A percentile compares a stretch with the other conserved stretches of the same genome.
phyloP scores from a whole-genome alignment of 1,140 invertebrate species.

The Ephestia elutella region DNA sequence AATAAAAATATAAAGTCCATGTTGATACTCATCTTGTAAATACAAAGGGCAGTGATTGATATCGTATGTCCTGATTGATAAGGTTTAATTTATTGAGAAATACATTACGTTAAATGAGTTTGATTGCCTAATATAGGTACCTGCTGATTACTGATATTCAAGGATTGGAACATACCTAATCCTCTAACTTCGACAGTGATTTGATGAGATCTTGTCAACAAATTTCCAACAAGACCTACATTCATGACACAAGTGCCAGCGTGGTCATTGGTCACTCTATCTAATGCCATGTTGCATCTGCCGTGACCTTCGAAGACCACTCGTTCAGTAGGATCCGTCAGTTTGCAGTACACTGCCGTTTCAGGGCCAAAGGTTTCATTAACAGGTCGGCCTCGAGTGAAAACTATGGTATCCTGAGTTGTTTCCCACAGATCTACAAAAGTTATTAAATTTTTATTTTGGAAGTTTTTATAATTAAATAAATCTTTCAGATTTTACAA shows the following conservation, averaged over 20 bases:
- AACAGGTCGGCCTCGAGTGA: slow-evolving; percentile 17
- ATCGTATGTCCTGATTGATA: neutral
- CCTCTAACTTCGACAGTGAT: slow-evolving; percentile 30
- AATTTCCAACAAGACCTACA: slow-evolving; percentile 35
- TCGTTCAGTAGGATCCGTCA: slow-evolving; percentile 22
- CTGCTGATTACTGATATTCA: neutral
- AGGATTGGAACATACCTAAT: slow-evolving; percentile 24
- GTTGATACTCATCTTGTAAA: neutral
- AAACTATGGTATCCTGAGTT: neutral
- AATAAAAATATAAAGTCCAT: no score
- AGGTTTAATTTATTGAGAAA: neutral
- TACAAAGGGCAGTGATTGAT: neutral
- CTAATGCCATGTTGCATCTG: slow-evolving; percentile 37
- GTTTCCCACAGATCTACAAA: neutral
- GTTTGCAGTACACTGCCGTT: slow-evolving; percentile 43
- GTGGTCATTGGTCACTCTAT: slow-evolving; percentile 32
- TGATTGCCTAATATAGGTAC: slow-evolving; percentile 1
- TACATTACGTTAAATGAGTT: slow-evolving; percentile 8
- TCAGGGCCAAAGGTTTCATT: slow-evolving; percentile 37
- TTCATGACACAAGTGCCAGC: slow-evolving; percentile 41
- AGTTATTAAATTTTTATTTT: neutral
- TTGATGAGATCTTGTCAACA: slow-evolving; percentile 27
- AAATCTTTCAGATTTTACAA: no score
- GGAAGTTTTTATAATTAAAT: no score
- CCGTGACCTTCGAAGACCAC: slow-evolving; percentile 46